Evolutionary conservation across 2,113 vertebrate genomes (phyloP), one percentile per base, ranked within the genome.

Genomic region (Atrichornis clamosus): DNA sequence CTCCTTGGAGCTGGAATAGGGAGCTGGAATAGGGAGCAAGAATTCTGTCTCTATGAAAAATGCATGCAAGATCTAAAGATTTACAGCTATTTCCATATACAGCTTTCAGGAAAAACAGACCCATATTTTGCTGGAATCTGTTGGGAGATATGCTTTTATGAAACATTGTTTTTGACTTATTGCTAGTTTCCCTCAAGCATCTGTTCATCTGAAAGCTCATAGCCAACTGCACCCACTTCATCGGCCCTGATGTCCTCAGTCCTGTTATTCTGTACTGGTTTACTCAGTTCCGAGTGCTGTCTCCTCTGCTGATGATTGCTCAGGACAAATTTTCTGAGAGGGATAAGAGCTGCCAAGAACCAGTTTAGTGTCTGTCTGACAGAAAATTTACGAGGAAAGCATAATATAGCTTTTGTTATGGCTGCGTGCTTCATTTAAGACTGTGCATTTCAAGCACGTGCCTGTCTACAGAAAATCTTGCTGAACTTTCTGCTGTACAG

Each of bases 281-380:
- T 50, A n/a, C 30, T 80, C 50, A 19, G 35, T 13, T 50, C 59
- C 26, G 28, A 14, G 9, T 32, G 20, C 35, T 70, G 21, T 44
- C 55, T 92, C 23, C 17, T 86, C 68, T 59, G 30, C 69, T 77
- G 72, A 21, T 74, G 63, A 39, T 47, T 81, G 39, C 52, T 86
- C 33, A 72, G 76, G 60, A 84, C 76, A 94, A 95, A 72, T 92
- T 84, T 87, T 92, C 73, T 89, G 62, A 84, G 70, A 82, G 59
- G 39, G 13, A 23, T 46, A 86, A 87, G 65, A 78, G 44, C 62
- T 91, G 65, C 49, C 73, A 78, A 89, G 86, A 91, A 91, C 30
- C 7, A 87, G 50, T 73, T 83, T 41, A 83, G 13, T 41, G 39
- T 64, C 70, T 76, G 70, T 60, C 84, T 85, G 63, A 83, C 47